phyloP scores from a whole-genome alignment of 92 coral and sea anemone species.

The Phenganax marumi region DNA sequence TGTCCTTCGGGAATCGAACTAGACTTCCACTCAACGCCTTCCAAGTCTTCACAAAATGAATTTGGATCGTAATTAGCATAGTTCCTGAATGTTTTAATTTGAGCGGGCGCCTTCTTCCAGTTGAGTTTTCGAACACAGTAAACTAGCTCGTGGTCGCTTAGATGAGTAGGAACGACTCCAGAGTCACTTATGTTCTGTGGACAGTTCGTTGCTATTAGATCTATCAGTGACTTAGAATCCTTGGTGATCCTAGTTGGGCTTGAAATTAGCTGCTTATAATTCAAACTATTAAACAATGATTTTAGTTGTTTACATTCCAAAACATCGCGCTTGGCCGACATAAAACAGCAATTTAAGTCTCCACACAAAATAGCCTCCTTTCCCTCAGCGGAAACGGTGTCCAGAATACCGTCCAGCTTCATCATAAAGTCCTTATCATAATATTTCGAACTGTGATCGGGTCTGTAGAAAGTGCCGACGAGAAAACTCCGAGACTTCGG shows the following conservation, averaged over 20 bases:
- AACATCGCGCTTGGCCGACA: not conserved
- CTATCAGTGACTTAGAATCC: conserved; percentile 25
- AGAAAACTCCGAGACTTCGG: conserved; percentile 42
- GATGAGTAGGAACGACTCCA: conserved; percentile 20
- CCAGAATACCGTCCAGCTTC: not conserved
- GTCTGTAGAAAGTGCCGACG: conserved; percentile 16
- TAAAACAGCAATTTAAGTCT: conserved; percentile 2
- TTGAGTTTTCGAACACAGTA: conserved; percentile 14
- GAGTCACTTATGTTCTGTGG: conserved; percentile 38
- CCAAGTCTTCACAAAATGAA: conserved; percentile 9
- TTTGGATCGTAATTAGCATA: conserved; percentile 32
- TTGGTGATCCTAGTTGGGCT: conserved; percentile 30
- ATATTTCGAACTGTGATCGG: conserved; percentile 3
- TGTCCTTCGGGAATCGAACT: not conserved
- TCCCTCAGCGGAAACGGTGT: not conserved
- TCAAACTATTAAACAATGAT: conserved; percentile 21
- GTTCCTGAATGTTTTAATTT: conserved; percentile 27
- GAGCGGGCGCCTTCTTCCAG: conserved; percentile 5
- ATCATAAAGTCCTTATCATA: conserved; percentile 16
- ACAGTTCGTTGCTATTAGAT: conserved; percentile 34
- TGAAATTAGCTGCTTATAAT: conserved; percentile 26
- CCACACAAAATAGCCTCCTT: conserved; percentile 22
- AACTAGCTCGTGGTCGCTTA: conserved; percentile 27
- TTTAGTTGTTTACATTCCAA: conserved; percentile 24
- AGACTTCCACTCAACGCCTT: conserved; percentile 13